These are phyloP conservation scores for Zapus hudsonius DNA, from an alignment of 2,113 vertebrate genomes.

Conservation along the genomic window DNA sequence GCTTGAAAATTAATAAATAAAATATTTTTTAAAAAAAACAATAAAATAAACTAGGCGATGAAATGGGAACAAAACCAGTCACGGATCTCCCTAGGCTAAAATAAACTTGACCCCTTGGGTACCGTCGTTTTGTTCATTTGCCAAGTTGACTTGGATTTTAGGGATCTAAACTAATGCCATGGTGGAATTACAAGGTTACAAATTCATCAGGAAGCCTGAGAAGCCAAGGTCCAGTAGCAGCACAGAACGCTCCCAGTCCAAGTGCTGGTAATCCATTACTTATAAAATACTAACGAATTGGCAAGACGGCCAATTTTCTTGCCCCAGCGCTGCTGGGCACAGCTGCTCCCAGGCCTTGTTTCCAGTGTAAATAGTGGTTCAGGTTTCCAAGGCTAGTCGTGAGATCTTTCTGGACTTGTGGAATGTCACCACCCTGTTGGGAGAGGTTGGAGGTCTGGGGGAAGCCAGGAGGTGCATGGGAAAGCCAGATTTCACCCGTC, in stretches of 20 bases:
- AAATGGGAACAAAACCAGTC: neutral
- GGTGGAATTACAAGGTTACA: slow-evolving; percentile 56
- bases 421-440: slow-evolving; percentile 80
- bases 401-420: slow-evolving; percentile 77
- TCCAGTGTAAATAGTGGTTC: slow-evolving; percentile 83
- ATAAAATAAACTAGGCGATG: no score
- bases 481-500: slow-evolving; percentile 13
- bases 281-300: slow-evolving; percentile 68
- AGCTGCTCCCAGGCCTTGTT: slow-evolving; percentile 79
- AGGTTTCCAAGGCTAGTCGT: slow-evolving; percentile 76
- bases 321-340: slow-evolving; percentile 68
- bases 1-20: no score
- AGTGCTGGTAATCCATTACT: slow-evolving; percentile 71
- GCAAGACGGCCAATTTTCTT: slow-evolving; percentile 62
- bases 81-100: slow-evolving; percentile 5
- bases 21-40: no score
- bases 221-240: slow-evolving; percentile 42
- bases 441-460: slow-evolving; percentile 50
- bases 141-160: slow-evolving; percentile 65
- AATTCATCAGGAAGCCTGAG: slow-evolving; percentile 68
- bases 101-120: slow-evolving; percentile 22
- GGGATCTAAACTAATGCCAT: slow-evolving; percentile 64
- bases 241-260: slow-evolving; percentile 42
- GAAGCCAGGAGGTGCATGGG: slow-evolving; percentile 29
- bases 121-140: slow-evolving; percentile 37